Evolutionary conservation across 2,113 vertebrate genomes (phyloP), one percentile per base, ranked within the genome.

Genomic region (Ardeotis arabs): DNA sequence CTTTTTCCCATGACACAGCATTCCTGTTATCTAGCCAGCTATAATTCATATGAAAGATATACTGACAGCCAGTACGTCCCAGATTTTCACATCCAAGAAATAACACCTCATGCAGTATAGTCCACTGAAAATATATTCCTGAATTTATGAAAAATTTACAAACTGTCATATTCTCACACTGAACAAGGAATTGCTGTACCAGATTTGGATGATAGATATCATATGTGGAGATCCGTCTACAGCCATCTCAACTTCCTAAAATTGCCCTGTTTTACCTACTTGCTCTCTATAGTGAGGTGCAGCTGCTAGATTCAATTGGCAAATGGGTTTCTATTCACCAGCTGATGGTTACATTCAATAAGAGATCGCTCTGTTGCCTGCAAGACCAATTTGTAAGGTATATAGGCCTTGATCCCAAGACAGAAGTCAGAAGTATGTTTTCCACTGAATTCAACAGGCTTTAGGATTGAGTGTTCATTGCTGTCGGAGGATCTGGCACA

Each of bases 1-100:
- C 82, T 79, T 10, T 15, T 9, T 4, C 4, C 37, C 6, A 35
- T 75, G 4, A 56, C 0, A 0, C 12, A 64, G 3, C 21, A 55
- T 45, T 68, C 44, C 19, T 69, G 18, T 52, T 66, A 76, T 25
- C 44, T 39, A 78, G 21, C 15, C 49, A 76, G 17, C 15, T 93
- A 20, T 80, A 82, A 25, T 74, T 74, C 33, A 15, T 62, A 49
- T 14, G 37, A 62, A 84, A 85, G 49, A n/a, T 7, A 49, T 58
- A 64, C 17, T 33, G 9, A 70, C 15, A 91, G 21, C 15, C 41
- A 85, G 13, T 5, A 12, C n/a, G 82, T 89, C 22, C 39, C 27
- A 93, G 58, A 82, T 6, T 62, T 89, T 89, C 27, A 68, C 76
- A 87, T 66, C 20, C 8, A 47, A 75, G 72, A 79, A n/a, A 16